Percentiles rank a stretch among this genome's conserved stretches.
Evolutionary conservation across 1,140 invertebrate species (phyloP).

Genomic region (Ceratina calcarata): DNA sequence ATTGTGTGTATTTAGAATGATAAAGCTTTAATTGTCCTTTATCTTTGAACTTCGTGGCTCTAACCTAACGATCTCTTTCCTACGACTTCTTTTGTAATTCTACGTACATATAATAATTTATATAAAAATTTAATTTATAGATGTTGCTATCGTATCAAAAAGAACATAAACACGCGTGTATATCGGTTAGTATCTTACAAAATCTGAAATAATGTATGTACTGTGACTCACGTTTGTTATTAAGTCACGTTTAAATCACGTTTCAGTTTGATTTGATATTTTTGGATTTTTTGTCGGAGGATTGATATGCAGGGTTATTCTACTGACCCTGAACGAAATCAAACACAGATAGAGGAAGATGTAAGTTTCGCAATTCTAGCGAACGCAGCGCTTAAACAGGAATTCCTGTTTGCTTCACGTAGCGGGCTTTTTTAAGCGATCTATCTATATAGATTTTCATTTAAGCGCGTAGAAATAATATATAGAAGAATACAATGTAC

Average conservation of each 20-base stretch:
- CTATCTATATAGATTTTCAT: too few relatives aligned
- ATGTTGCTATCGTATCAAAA: neutral
- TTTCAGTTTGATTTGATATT: constrained; percentile 70
- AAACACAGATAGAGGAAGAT: constrained; percentile 74
- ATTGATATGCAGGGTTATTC: constrained; percentile 77
- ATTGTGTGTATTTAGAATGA: too few relatives aligned
- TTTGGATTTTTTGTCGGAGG: constrained; percentile 62
- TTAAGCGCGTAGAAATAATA: too few relatives aligned
- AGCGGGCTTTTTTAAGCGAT: neutral
- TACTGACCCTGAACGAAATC: constrained; percentile 73
- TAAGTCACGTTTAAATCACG: constrained; percentile 78
- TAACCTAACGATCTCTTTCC: too few relatives aligned
- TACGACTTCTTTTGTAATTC: too few relatives aligned
- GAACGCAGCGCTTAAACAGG: constrained; percentile 25
- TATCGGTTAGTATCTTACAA: neutral
- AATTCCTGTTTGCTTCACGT: neutral
- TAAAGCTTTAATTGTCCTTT: neutral
- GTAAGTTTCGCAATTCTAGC: constrained; percentile 68
- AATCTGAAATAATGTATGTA: neutral
- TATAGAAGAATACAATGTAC: too few relatives aligned
- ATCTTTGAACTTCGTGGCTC: too few relatives aligned
- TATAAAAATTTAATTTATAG: neutral
- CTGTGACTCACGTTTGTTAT: constrained; percentile 52
- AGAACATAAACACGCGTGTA: neutral
- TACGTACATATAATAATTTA: too few relatives aligned